Base-by-base conservation (phyloP, 2,113 vertebrate species). In the Vireo altiloquus region DNA sequence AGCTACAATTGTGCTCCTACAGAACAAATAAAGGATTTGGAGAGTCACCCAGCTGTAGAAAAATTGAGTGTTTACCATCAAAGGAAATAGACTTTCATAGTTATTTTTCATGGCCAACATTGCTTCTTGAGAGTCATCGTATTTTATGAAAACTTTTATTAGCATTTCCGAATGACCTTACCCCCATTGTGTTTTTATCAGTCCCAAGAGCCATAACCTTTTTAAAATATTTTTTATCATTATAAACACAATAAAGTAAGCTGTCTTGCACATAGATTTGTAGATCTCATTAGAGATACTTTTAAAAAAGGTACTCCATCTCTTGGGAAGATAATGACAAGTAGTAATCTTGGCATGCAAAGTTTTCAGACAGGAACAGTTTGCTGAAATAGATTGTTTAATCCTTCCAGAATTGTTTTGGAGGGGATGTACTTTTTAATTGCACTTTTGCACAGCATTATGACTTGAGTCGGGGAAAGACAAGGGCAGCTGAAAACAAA, bases 101-200 rank as follows among this genome's bases (percentile, higher is more conserved):
- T 88, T 96, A 71, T 86, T 95, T 96, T 97, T 96, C 95, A 94
- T 92, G 87, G 87, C 88, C 65, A 69, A 90, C 77, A 54, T 97
- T 96, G 86, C 68, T 98, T 89, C 93, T 96, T 92, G 91, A 97
- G 92, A 46, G 40, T 96, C 50, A 5, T 94, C 90, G 63, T 97
- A 94, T 97, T 97, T 98, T 97, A 97, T 96, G 95, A 97, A 98
- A 98, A 98, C 96, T 97, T 98, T 97, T 98, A 98, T 98, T 97
- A 98, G 97, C 94, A 69, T 97, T 97, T 98, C 95, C 6, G 33
- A 95, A 90, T 97, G 97, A 97, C 98, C 97, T 95, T 96, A 78
- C 92, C 88, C 93, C 94, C 85, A 53, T 88, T 96, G 97, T 95
- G 89, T 89, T 97, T 97, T 96, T 90, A 91, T 97, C 97, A 96